Conservation (phyloP, 2,113 vertebrate species). For the Anhinga rufa region DNA sequence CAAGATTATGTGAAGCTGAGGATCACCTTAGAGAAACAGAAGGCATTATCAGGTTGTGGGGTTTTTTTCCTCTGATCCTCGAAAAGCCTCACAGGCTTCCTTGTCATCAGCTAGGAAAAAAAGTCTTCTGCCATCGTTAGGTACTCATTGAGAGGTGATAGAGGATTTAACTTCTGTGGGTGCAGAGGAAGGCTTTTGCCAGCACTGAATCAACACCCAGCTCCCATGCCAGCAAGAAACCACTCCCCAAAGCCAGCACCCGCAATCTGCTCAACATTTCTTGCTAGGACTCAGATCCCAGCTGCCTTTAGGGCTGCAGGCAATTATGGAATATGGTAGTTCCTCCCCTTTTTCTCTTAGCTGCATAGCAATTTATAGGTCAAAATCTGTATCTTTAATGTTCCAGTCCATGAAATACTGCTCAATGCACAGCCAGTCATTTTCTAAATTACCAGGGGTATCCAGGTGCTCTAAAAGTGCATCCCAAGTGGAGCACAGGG, state of each 20-base stretch:
- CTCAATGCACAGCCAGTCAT: not conserved
- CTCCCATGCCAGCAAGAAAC: not conserved
- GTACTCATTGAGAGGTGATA: not conserved
- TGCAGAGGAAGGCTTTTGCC: not conserved
- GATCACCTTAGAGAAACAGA: not conserved
- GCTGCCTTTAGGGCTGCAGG: not conserved
- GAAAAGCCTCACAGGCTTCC: not conserved
- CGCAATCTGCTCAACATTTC: not conserved
- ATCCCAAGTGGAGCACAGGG: not conserved
- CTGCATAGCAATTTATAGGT: not conserved
- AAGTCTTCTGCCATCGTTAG: not conserved
- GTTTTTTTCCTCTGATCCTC: not conserved
- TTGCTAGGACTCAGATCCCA: not conserved
- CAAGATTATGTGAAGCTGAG: not conserved
- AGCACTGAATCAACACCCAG: not conserved
- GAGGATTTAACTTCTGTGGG: not conserved
- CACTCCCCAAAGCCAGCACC: not conserved
- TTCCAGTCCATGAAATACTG: rapidly evolving
- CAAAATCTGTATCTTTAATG: not conserved
- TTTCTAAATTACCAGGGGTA: not conserved
- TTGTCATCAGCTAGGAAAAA: not conserved
- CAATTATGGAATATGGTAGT: not conserved
- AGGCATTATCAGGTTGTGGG: not conserved
- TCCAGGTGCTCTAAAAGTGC: not conserved
- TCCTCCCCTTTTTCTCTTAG: not conserved